These are phyloP conservation scores for Nyctibius grandis DNA, from an alignment of 2,797 vertebrate genomes.

Conservation along the genomic window DNA sequence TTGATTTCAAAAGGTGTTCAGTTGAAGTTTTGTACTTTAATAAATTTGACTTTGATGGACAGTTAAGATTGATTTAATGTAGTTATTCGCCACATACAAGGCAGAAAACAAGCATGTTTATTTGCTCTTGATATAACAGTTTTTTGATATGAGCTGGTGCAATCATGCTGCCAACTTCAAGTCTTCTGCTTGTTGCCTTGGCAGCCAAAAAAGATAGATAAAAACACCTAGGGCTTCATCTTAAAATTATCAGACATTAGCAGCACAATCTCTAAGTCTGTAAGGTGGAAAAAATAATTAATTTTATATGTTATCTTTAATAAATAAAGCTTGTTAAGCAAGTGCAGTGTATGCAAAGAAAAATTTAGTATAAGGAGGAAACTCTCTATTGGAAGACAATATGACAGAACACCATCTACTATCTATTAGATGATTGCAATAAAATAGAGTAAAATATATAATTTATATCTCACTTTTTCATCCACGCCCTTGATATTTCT, in stretches of 20 bases:
- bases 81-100: constrained; percentile 4
- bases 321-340: neutral
- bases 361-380: neutral
- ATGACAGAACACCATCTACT: neutral
- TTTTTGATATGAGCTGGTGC: neutral
- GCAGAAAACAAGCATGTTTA: constrained; percentile 16
- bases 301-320: neutral
- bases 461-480: neutral
- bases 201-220: neutral
- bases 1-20: constrained; percentile 20
- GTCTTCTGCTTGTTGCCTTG: neutral
- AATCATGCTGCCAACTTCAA: neutral
- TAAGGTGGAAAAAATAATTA: neutral
- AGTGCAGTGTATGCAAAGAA: neutral
- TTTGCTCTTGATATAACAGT: neutral
- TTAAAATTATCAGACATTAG: neutral
- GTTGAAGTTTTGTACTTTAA: neutral
- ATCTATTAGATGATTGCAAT: neutral
- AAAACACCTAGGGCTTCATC: neutral
- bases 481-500: neutral
- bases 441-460: neutral
- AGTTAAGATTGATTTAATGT: constrained; percentile 30
- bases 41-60: constrained; percentile 47
- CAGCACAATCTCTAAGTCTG: neutral
- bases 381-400: neutral